Evolutionary conservation across 2,888 invertebrate species (phyloP).

Genomic region (Drosophila colorata): DNA sequence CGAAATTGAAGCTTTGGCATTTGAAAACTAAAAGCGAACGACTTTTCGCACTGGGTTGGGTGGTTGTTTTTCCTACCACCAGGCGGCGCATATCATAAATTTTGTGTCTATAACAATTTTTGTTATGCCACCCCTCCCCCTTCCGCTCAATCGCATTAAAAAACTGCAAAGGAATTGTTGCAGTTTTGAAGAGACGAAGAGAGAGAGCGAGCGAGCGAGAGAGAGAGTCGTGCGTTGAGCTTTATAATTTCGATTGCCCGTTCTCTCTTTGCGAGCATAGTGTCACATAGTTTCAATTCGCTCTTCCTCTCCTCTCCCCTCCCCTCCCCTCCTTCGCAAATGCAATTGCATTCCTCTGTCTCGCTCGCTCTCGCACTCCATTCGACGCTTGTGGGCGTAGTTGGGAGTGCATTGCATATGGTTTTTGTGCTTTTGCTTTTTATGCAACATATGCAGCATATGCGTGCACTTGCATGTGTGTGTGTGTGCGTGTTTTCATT

Average conservation of each 20-base stretch:
- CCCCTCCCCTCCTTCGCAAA: constrained; percentile 23
- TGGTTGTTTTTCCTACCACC: constrained; percentile 68
- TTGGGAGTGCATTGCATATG: constrained; percentile 69
- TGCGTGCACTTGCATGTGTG: constrained; percentile 22
- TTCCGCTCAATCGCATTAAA: constrained; percentile 27
- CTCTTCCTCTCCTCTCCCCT: constrained; percentile 18
- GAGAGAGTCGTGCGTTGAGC: constrained; percentile 15
- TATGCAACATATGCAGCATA: constrained; percentile 75
- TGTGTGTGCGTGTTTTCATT: constrained; percentile 50
- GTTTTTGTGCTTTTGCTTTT: constrained; percentile 66
- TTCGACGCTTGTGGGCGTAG: constrained; percentile 47
- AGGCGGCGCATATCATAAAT: constrained; percentile 71
- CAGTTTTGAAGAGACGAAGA: constrained; percentile 62
- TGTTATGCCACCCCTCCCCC: constrained; percentile 42
- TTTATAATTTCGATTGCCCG: constrained; percentile 24
- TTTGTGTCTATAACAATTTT: constrained; percentile 79
- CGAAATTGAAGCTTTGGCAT: constrained; percentile 56
- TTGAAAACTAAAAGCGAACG: constrained; percentile 68
- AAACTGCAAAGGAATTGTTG: constrained; percentile 78
- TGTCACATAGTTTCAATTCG: constrained; percentile 24
- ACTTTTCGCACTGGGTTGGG: constrained; percentile 54
- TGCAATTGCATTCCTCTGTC: constrained; percentile 54
- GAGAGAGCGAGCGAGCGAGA: background rate
- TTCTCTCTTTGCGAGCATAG: constrained; percentile 22
- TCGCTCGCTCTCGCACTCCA: constrained; percentile 17